Evolutionary conservation across 2,113 vertebrate species (phyloP).

Genomic region (Pituophis catenifer): DNA sequence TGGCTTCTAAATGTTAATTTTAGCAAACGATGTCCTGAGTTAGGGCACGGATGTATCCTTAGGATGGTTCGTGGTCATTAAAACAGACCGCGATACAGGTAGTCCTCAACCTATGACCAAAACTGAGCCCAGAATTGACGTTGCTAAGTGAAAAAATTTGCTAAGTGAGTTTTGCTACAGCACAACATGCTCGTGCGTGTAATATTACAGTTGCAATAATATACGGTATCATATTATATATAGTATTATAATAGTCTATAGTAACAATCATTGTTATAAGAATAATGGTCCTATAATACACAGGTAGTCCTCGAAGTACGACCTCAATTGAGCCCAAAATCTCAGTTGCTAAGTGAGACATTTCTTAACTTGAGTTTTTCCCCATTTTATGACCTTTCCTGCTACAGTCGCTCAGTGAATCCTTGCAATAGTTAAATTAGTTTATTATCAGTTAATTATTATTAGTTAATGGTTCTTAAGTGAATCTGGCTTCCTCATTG

Average conservation of each 20-base stretch:
- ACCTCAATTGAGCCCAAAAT: neutral
- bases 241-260: neutral
- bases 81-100: constrained; percentile 11
- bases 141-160: neutral
- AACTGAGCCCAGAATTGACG: neutral
- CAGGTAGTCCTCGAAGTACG: neutral
- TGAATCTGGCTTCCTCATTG: neutral
- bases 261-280: neutral
- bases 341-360: neutral
- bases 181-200: neutral
- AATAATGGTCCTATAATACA: neutral
- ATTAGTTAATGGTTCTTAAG: neutral
- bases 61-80: constrained; percentile 16
- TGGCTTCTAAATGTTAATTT: constrained; percentile 78
- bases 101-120: neutral
- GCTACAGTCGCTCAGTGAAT: neutral
- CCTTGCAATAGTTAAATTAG: neutral
- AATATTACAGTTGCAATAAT: neutral
- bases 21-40: constrained; percentile 69
- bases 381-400: neutral
- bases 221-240: neutral
- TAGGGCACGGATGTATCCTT: constrained; percentile 30
- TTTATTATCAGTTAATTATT: no score
- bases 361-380: neutral
- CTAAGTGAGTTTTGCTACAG: neutral